Conservation (phyloP, 1,140 invertebrate genomes). For the Drosophila guanche region DNA sequence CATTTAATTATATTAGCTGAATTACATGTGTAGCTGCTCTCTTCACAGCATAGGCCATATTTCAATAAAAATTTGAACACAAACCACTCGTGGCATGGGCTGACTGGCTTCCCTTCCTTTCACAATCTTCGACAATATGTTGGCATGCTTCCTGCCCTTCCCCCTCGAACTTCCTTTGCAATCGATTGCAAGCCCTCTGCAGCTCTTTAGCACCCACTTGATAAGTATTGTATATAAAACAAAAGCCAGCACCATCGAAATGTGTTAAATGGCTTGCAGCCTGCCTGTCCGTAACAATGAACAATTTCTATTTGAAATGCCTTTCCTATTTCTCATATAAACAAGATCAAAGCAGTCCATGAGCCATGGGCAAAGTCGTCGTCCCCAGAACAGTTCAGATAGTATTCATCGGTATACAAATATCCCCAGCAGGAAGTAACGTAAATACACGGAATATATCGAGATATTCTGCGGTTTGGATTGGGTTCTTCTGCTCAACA, state of each 20-base stretch:
- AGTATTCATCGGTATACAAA: slow-evolving; percentile 46
- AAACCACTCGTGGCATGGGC: too few species aligned
- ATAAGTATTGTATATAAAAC: slow-evolving; percentile 69
- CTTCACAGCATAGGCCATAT: too few species aligned
- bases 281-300: slow-evolving; percentile 28
- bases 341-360: slow-evolving; percentile 73
- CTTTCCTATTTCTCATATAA: slow-evolving; percentile 68
- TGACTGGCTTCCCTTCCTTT: not conserved
- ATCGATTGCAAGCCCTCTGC: slow-evolving; percentile 32
- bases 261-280: slow-evolving; percentile 19
- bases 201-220: slow-evolving; percentile 70
- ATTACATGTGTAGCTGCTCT: too few species aligned
- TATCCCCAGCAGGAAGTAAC: slow-evolving; percentile 70
- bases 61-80: too few species aligned
- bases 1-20: too few species aligned
- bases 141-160: slow-evolving; percentile 46
- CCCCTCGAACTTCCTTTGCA: slow-evolving; percentile 8
- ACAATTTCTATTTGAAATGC: slow-evolving; percentile 39
- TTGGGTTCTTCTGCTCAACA: slow-evolving; percentile 35
- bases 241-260: slow-evolving; percentile 28
- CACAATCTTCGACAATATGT: slow-evolving; percentile 40
- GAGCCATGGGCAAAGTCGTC: slow-evolving; percentile 47
- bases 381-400: slow-evolving; percentile 45
- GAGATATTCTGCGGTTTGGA: slow-evolving; percentile 7
- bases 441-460: slow-evolving; percentile 61